phyloP scores from a whole-genome alignment of 2,888 invertebrate genomes.

The Anoncus sp. region DNA sequence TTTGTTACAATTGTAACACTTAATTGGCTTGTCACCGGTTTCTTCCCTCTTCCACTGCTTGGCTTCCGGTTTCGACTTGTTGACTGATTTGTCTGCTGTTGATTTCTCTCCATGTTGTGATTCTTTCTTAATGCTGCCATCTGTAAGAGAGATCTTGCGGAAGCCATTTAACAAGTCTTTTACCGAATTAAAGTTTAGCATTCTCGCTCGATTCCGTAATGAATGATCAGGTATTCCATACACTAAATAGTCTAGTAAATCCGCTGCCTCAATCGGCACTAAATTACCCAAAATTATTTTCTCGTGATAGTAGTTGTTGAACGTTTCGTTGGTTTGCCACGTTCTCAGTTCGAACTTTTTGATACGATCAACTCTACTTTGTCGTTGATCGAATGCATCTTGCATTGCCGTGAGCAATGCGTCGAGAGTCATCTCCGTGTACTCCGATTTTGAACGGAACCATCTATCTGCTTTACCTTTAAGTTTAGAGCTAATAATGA shows the following conservation, averaged over 20 bases:
- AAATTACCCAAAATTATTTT: conserved; percentile 56
- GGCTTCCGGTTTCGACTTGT: conserved; percentile 5
- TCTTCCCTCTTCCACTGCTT: conserved; percentile 26
- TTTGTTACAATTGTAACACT: conserved; percentile 52
- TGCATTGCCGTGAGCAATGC: conserved; percentile 57
- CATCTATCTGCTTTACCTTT: conserved; percentile 61
- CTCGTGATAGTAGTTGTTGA: conserved; percentile 58
- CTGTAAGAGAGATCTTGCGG: conserved; percentile 42
- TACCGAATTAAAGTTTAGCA: conserved; percentile 46
- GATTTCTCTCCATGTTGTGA: conserved; percentile 23
- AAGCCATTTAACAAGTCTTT: conserved; percentile 52
- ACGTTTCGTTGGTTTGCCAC: conserved; percentile 60
- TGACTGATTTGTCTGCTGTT: conserved; percentile 7
- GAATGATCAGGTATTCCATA: conserved; percentile 48
- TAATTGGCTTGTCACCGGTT: neutral
- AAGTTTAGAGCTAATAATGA: conserved; percentile 59
- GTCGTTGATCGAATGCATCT: conserved; percentile 59
- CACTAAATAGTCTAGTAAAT: conserved; percentile 53
- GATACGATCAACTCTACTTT: conserved; percentile 46
- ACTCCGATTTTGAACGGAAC: conserved; percentile 64
- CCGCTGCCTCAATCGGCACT: conserved; percentile 54
- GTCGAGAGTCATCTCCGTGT: conserved; percentile 45
- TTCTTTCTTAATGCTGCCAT: conserved; percentile 5
- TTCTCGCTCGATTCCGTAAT: conserved; percentile 44
- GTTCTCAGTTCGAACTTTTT: conserved; percentile 61